Evolutionary conservation across 2,888 invertebrate genomes (phyloP).

Genomic region (Nomada ruficornis): DNA sequence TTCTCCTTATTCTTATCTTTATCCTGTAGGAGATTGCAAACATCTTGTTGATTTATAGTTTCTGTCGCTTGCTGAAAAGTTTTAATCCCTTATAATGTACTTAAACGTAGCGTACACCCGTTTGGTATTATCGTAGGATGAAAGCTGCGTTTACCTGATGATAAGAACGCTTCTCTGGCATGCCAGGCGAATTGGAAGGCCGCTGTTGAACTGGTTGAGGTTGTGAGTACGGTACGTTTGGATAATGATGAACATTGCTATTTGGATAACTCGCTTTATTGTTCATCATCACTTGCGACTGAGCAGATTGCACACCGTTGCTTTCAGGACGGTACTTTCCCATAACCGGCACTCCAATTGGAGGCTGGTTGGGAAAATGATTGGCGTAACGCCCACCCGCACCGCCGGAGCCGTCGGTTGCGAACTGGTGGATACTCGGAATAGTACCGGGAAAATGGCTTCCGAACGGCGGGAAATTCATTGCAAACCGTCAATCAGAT

Average conservation of each 20-base stretch:
- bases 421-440: conserved; percentile 93
- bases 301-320: conserved; percentile 81
- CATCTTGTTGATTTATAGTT: conserved; percentile 81
- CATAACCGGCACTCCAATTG: conserved; percentile 86
- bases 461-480: conserved; percentile 95
- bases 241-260: conserved; percentile 83
- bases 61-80: conserved; percentile 77
- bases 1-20: conserved; percentile 81
- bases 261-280: conserved; percentile 81
- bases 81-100: conserved; percentile 14
- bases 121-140: background rate
- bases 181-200: conserved; percentile 81
- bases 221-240: conserved; percentile 83
- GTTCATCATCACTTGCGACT: conserved; percentile 84
- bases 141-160: conserved; percentile 78
- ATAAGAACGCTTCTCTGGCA: conserved; percentile 82
- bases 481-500: conserved; percentile 84
- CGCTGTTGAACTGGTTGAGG: conserved; percentile 82
- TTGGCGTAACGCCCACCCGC: conserved; percentile 82
- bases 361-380: conserved; percentile 86
- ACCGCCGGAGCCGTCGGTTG: conserved; percentile 87
- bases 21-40: conserved; percentile 82
- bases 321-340: conserved; percentile 86
- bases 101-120: background rate
- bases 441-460: conserved; percentile 91